Percentiles rank a stretch among this genome's conserved stretches.
These are phyloP conservation scores for Drosophila mayri DNA, from an alignment of 1,140 invertebrate species.

Conservation along the genomic window DNA sequence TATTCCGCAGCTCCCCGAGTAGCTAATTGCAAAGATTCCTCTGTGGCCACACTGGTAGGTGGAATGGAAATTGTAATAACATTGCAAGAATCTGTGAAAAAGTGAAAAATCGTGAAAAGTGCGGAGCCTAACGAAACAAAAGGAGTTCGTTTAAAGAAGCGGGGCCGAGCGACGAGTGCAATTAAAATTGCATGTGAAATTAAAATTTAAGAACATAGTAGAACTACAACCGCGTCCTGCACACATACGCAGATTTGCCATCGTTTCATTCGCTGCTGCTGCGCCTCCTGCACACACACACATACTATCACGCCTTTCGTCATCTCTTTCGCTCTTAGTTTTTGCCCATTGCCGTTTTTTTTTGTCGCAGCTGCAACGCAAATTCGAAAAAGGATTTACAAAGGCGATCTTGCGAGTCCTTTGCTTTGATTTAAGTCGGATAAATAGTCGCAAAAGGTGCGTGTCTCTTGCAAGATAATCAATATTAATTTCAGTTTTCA, in stretches of 20 bases:
- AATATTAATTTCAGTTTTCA: conserved; percentile 58
- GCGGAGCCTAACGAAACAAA: conserved; percentile 1
- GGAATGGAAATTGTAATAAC: conserved; percentile 38
- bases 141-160: not conserved
- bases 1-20: not conserved
- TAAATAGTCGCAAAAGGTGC: conserved; percentile 38
- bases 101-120: conserved; percentile 27
- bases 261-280: conserved; percentile 31
- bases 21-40: not conserved
- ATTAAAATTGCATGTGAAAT: not conserved
- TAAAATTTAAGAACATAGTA: no score
- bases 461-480: conserved; percentile 24
- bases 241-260: conserved; percentile 42
- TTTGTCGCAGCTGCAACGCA: conserved; percentile 79
- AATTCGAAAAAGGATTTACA: conserved; percentile 66
- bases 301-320: conserved; percentile 40
- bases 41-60: conserved; percentile 21
- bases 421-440: not conserved
- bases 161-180: not conserved
- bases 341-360: conserved; percentile 32
- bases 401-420: conserved; percentile 35
- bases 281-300: conserved; percentile 55
- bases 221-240: conserved; percentile 18
- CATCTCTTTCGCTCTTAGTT: conserved; percentile 47
- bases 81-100: conserved; percentile 44